A percentile compares a stretch with the other conserved stretches of the same genome.
Evolutionary conservation across 2,113 vertebrate species (phyloP).

Genomic region (Galbula dea): DNA sequence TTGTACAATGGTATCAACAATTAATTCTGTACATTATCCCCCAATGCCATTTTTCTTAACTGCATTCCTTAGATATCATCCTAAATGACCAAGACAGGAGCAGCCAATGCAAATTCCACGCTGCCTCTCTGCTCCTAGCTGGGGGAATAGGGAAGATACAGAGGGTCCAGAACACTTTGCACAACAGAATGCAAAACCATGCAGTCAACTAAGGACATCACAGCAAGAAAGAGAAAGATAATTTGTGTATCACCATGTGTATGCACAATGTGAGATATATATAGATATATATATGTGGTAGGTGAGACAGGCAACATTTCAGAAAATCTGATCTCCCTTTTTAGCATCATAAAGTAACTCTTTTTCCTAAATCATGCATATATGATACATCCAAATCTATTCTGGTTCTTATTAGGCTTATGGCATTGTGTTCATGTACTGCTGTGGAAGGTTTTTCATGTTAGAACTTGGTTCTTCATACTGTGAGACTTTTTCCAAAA

Average conservation of each 20-base stretch:
- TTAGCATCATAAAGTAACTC: background rate
- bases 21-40: constrained; percentile 13
- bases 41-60: background rate
- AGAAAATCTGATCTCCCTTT: background rate
- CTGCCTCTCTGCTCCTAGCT: background rate
- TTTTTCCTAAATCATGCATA: background rate
- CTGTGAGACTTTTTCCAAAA: background rate
- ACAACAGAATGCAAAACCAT: background rate
- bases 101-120: background rate
- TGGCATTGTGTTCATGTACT: background rate
- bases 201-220: background rate
- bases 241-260: background rate
- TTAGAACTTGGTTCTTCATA: background rate
- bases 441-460: background rate
- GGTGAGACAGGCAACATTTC: background rate
- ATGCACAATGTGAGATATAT: background rate
- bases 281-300: background rate
- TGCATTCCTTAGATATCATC: constrained; percentile 27
- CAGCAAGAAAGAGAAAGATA: background rate
- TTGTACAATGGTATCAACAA: background rate
- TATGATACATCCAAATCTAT: background rate
- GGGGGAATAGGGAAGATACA: background rate
- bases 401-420: background rate
- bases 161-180: background rate
- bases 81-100: constrained; percentile 15